Evolutionary conservation across 2,113 vertebrate genomes (phyloP), one percentile per base, ranked within the genome.

Genomic region (Recurvirostra avosetta): DNA sequence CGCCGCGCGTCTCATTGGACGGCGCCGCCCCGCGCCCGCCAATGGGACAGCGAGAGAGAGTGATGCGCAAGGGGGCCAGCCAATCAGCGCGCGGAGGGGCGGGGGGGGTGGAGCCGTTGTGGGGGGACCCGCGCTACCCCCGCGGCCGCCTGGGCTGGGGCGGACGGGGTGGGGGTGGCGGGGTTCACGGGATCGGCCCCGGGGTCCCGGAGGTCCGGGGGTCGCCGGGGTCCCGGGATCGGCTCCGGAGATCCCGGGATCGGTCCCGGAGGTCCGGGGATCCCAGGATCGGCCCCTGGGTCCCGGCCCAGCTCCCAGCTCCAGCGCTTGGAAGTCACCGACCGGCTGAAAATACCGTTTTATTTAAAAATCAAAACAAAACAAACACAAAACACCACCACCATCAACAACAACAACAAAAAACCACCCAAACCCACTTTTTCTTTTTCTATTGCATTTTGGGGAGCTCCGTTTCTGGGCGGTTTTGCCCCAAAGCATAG

Each of bases 1-100:
- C 4, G 15, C 43, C 43, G 3, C 8, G 22, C 34, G 30, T 4
- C 7, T 50, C 81, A 96, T 95, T 96, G 95, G 96, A 1, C 18
- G 0, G 3, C 0, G 2, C 1, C 0, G 5, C 36, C 2, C 6
- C 0, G 16, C 43, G 0, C 0, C 5, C 50, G 52, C 96, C 95
- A 97, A 95, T 97, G 4, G 45, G 0, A 0, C 6, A 4, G 18
- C 6, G 34, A 22, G 1, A 22, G 1, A 6, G 0, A 5, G 2
- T 20, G 56, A 94, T 19, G 2, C 4, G 25, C 8, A 4, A 0
- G 2, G 3, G 0, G 0, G 0, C 1, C 4, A 20, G 9, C 96
- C 94, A 70, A 95, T 95, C 80, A 41, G 4, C 2, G 55, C 1
- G 53, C 34, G n/a, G 29, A 2, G 16, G 10, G 34, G 23, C 12